phyloP scores from a whole-genome alignment of 1,140 invertebrate genomes.

The Lepidurus packardi region DNA sequence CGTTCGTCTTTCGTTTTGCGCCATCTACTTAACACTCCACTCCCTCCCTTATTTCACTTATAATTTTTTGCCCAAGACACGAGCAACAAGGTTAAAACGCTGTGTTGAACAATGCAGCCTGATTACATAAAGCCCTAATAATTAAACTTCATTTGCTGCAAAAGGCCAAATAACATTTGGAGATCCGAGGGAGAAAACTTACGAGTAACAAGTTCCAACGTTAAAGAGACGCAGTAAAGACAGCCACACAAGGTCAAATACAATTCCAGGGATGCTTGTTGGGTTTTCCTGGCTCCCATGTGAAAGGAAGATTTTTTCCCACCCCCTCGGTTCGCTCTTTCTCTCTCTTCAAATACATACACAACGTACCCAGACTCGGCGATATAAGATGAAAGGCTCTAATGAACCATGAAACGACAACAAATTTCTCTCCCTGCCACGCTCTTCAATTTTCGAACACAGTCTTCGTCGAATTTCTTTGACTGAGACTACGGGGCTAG shows the following conservation, averaged over 20 bases:
- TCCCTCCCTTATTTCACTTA: background rate
- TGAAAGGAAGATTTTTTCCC: background rate
- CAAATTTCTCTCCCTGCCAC: conserved; percentile 14
- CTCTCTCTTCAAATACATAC: background rate
- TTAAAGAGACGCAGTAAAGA: background rate
- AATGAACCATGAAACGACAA: conserved; percentile 19
- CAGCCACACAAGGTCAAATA: background rate
- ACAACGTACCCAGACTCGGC: conserved; percentile 1
- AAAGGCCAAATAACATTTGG: background rate
- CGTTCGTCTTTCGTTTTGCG: background rate
- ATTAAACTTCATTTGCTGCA: conserved; percentile 16
- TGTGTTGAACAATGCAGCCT: background rate
- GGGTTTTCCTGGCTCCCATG: background rate
- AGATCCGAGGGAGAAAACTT: background rate
- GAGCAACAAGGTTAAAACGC: background rate
- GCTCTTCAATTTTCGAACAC: conserved; percentile 1
- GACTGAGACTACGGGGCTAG: background rate
- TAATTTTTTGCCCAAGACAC: background rate
- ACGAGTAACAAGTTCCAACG: background rate
- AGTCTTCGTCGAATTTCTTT: background rate
- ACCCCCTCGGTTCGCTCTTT: background rate
- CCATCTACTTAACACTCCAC: background rate
- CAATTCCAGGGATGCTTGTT: background rate
- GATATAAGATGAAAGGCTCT: conserved; percentile 15
- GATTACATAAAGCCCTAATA: conserved; percentile 14